These are phyloP conservation scores for Plestiodon gilberti DNA, from an alignment of 2,113 vertebrate genomes.

Conservation along the genomic window DNA sequence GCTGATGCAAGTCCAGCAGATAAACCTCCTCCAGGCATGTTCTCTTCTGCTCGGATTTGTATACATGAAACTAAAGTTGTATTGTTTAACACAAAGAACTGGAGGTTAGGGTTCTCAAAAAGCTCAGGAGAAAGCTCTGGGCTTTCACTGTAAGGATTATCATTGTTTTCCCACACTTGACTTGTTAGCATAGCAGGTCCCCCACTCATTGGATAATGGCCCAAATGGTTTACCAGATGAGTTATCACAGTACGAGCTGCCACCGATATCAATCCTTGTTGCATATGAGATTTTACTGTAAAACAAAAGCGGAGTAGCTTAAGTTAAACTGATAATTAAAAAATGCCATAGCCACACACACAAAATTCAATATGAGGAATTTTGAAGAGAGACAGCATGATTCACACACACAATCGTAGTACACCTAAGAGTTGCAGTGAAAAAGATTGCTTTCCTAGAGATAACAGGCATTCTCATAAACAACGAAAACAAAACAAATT, in stretches of 20 bases:
- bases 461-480: neutral
- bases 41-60: slow-evolving; percentile 91
- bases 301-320: slow-evolving; percentile 54
- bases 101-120: slow-evolving; percentile 96
- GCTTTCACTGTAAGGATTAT: slow-evolving; percentile 94
- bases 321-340: slow-evolving; percentile 33
- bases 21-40: slow-evolving; percentile 92
- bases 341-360: neutral
- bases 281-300: slow-evolving; percentile 93
- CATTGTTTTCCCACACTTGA: slow-evolving; percentile 97
- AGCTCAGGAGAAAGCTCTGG: slow-evolving; percentile 94
- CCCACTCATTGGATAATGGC: slow-evolving; percentile 97
- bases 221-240: slow-evolving; percentile 96
- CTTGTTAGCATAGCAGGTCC: slow-evolving; percentile 96
- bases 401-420: neutral
- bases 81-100: slow-evolving; percentile 95
- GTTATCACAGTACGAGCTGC: slow-evolving; percentile 97
- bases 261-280: slow-evolving; percentile 95
- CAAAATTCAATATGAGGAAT: neutral
- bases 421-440: neutral
- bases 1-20: slow-evolving; percentile 92
- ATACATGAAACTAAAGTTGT: slow-evolving; percentile 89
- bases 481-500: neutral
- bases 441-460: neutral
- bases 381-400: slow-evolving; percentile 7